phyloP scores from a whole-genome alignment of 2,797 vertebrate genomes.

The Anguilla marmorata region DNA sequence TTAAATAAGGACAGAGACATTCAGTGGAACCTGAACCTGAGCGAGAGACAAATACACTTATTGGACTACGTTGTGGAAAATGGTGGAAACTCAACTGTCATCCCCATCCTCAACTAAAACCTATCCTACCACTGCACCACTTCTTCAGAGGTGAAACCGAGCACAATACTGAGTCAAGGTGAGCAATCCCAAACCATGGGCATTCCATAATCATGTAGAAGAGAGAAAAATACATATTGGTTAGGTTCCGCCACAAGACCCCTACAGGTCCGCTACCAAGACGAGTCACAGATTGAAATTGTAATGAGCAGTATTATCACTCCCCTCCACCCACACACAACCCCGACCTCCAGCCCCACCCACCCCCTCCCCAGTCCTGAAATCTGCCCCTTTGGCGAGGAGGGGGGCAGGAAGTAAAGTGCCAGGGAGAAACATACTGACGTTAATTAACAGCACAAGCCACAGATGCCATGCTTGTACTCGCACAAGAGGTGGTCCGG shows the following conservation, averaged over 20 bases:
- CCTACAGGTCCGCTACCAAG: conserved; percentile 63
- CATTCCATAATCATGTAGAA: background rate
- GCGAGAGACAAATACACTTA: background rate
- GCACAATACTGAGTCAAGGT: conserved; percentile 1
- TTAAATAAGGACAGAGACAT: background rate
- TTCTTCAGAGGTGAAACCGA: background rate
- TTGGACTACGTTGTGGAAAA: background rate
- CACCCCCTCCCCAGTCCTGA: conserved; percentile 62
- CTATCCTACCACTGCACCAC: background rate
- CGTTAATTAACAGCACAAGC: conserved; percentile 85
- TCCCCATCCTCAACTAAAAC: background rate
- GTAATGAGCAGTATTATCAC: conserved; percentile 79
- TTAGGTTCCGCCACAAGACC: conserved; percentile 63
- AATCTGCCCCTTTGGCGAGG: conserved; percentile 60
- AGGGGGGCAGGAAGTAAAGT: conserved; percentile 73
- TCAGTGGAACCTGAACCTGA: background rate
- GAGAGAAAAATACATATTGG: conserved; percentile 71
- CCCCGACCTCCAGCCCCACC: conserved; percentile 45
- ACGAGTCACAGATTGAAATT: conserved; percentile 74
- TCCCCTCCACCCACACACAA: conserved; percentile 39
- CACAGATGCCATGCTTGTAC: conserved; percentile 80
- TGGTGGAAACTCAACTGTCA: background rate
- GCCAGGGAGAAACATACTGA: conserved; percentile 78
- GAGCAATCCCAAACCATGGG: background rate
- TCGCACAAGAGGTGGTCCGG: conserved; percentile 78